Percentiles rank a stretch among this genome's conserved stretches.
Evolutionary conservation across 2,888 invertebrate species (phyloP).

Genomic region (Drosophila rellima): DNA sequence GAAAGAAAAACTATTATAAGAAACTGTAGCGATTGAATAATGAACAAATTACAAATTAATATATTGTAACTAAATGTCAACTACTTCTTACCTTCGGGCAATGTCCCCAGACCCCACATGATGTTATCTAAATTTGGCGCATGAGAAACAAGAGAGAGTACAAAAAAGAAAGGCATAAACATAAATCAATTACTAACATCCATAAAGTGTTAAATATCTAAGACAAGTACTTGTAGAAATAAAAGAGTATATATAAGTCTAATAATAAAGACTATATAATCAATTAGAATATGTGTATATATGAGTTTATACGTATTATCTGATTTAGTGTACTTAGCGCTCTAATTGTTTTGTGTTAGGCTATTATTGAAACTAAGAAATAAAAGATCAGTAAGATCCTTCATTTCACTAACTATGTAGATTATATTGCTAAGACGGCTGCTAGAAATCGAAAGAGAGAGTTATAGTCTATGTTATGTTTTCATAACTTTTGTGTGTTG

Average conservation of each 20-base stretch:
- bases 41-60: not conserved
- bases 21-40: not conserved
- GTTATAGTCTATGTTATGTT: conserved; percentile 1
- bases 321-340: conserved; percentile 54
- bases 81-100: conserved; percentile 96
- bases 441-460: conserved; percentile 16
- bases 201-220: conserved; percentile 36
- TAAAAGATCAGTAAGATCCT: conserved; percentile 34
- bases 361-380: conserved; percentile 54
- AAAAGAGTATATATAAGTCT: conserved; percentile 52
- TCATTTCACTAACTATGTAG: conserved; percentile 57
- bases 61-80: not conserved
- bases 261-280: conserved; percentile 57
- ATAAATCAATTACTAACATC: conserved; percentile 67
- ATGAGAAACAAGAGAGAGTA: conserved; percentile 59
- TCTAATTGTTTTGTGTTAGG: conserved; percentile 49
- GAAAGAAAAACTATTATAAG: not conserved
- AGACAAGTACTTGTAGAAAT: conserved; percentile 42
- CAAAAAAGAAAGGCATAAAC: conserved; percentile 63
- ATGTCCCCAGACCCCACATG: conserved; percentile 99
- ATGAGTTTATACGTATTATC: conserved; percentile 22
- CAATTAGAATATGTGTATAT: conserved; percentile 31
- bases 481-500: conserved; percentile 1
- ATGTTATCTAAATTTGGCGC: conserved; percentile 89
- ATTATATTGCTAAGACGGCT: conserved; percentile 27